Base-by-base conservation (phyloP, 1,140 invertebrate species). In the Drosophila paulistorum region DNA sequence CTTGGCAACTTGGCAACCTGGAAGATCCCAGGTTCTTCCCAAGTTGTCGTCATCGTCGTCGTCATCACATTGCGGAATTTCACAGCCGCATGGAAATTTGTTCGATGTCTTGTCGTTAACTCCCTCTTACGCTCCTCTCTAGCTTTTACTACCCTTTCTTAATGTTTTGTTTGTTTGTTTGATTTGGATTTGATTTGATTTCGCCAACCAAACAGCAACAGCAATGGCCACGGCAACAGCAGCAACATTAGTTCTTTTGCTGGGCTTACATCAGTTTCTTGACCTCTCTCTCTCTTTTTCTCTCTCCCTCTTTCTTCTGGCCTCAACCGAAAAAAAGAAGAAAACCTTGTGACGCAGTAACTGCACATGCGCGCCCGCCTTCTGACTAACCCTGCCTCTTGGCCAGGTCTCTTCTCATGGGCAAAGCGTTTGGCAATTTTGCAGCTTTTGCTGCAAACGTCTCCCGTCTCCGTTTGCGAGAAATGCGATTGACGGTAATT, bases 401-500 rank as follows among this genome's bases (percentile, higher is more conserved):
- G 35, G 37, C 42, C 42, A 11, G 7, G 3, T 17, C 45, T 45
- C 37, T 59, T 41, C 41, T 11, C 48, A 71, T 45, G 41, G 51
- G 2, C 17, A 9, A 51, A 51, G 17, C 69, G 78, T 77, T 79
- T 81, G 82, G 74, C 79, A 87, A 79, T 82, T 82, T 81, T 82
- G 79, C 76, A 74, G 72, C 77, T 79, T 71, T 74, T 67, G 70
- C 70, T 48, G 60, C 61, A 63, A 30, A 66, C 63, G 57, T 77
- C 70, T 72, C 69, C 64, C 59, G 64, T 57, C 64, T 70, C 70
- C 73, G 65, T 81, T 81, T 81, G 80, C 87, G 86, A 82, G 64
- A 90, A 90, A 90, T 82, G 86, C 84, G 84, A 91, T 91, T 91
- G 89, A 91, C 89, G 89, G 89, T 91, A 91, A 91, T 91, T 91